phyloP scores from a whole-genome alignment of 1,140 invertebrate genomes.

The Cecropterus lyciades region DNA sequence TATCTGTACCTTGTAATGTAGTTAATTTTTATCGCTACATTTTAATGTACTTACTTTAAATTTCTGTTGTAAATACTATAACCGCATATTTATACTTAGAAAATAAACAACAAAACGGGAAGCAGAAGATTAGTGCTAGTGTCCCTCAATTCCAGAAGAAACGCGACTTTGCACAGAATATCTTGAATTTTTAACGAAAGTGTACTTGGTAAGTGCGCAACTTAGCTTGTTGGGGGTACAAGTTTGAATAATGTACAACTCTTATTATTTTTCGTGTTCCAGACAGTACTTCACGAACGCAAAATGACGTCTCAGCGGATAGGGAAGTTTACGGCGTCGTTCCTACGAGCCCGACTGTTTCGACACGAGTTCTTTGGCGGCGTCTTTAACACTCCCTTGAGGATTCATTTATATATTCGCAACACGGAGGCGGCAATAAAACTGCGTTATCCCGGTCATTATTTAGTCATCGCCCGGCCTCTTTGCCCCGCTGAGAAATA shows the following conservation, averaged over 20 bases:
- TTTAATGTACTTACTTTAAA: too few relatives aligned
- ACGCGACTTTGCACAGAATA: not conserved
- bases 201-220: constrained; percentile 23
- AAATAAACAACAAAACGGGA: too few relatives aligned
- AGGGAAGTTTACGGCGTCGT: constrained; percentile 75
- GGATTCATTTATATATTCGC: constrained; percentile 83
- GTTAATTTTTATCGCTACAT: too few relatives aligned
- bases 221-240: constrained; percentile 27
- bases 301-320: constrained; percentile 75
- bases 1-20: too few relatives aligned
- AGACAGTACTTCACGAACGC: constrained; percentile 50
- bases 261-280: constrained; percentile 60
- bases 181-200: constrained; percentile 20
- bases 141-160: not conserved
- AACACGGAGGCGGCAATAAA: constrained; percentile 80
- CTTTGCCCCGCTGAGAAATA: constrained; percentile 60
- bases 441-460: constrained; percentile 82
- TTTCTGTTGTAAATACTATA: too few relatives aligned
- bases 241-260: constrained; percentile 35
- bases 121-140: not conserved
- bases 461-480: constrained; percentile 80
- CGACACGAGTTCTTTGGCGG: constrained; percentile 78
- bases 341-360: constrained; percentile 76
- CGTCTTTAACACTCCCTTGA: constrained; percentile 80
- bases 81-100: too few relatives aligned